These are phyloP conservation scores for Euura lappo DNA, from an alignment of 1,140 invertebrate species.

Conservation along the genomic window DNA sequence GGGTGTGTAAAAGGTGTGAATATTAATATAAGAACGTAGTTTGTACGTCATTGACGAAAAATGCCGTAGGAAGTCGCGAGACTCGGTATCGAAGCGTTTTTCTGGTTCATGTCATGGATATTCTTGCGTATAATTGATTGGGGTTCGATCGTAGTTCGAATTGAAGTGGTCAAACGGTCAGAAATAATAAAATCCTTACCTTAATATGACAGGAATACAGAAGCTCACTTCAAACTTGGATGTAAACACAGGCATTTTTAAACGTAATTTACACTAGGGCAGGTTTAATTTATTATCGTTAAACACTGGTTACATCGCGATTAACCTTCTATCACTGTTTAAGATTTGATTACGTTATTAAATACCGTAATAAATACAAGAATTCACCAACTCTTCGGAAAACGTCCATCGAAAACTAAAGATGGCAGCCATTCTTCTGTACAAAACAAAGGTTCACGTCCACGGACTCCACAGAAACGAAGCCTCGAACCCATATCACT, in stretches of 20 bases:
- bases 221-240: conserved; percentile 52
- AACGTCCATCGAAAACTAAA: conserved; percentile 59
- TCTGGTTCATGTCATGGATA: background rate
- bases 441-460: conserved; percentile 62
- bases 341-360: conserved; percentile 45
- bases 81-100: background rate
- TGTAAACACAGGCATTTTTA: conserved; percentile 62
- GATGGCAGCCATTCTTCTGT: conserved; percentile 61
- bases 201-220: conserved; percentile 58
- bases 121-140: conserved; percentile 9
- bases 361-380: conserved; percentile 49
- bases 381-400: conserved; percentile 51
- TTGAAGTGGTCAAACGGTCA: background rate
- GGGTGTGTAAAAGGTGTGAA: background rate
- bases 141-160: background rate
- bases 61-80: conserved; percentile 7
- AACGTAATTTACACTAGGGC: conserved; percentile 44
- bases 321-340: conserved; percentile 35
- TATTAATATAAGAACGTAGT: conserved; percentile 18
- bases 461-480: conserved; percentile 53
- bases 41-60: conserved; percentile 14
- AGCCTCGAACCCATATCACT: conserved; percentile 52
- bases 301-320: conserved; percentile 47
- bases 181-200: conserved; percentile 47
- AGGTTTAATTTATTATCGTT: conserved; percentile 35